Conservation (phyloP, 64 coral and sea anemone genomes). For the Astreopora myriophthalma region DNA sequence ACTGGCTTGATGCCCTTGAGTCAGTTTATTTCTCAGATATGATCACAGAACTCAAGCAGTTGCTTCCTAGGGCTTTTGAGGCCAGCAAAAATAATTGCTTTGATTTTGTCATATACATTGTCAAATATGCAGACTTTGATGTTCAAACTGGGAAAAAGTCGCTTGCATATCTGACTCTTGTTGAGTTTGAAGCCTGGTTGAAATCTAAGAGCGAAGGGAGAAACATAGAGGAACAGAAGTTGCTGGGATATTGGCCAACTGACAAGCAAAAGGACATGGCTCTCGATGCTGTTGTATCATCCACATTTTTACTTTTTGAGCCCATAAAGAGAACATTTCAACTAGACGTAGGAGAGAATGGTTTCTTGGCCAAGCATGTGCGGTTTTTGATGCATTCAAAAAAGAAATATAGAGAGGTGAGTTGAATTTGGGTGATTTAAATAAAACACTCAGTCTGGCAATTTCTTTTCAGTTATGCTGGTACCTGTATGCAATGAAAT, state of each 20-base stretch:
- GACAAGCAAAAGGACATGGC: constrained; percentile 72
- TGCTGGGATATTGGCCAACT: constrained; percentile 48
- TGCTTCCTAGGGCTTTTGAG: constrained; percentile 61
- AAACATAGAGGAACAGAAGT: constrained; percentile 18
- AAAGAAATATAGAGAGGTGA: constrained; percentile 80
- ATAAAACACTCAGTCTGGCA: too few relatives aligned
- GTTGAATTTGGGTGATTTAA: neutral
- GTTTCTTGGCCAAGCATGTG: constrained; percentile 85
- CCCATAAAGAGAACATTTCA: constrained; percentile 85
- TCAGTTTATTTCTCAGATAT: constrained; percentile 66
- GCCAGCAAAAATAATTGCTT: constrained; percentile 57
- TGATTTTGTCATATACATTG: constrained; percentile 78
- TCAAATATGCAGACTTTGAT: constrained; percentile 80
- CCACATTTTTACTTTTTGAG: constrained; percentile 82
- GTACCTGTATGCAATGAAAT: too few relatives aligned
- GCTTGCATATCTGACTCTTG: constrained; percentile 73
- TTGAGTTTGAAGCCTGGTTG: constrained; percentile 87
- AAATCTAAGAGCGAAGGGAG: constrained; percentile 35
- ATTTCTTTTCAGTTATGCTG: too few relatives aligned
- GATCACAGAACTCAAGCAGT: constrained; percentile 55
- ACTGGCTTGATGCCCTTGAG: constrained; percentile 82
- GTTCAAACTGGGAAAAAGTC: constrained; percentile 89
- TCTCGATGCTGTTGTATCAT: constrained; percentile 71
- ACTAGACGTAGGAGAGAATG: constrained; percentile 77
- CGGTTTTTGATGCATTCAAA: constrained; percentile 74